A percentile compares a stretch with the other conserved stretches of the same genome.
Conservation (phyloP, 1,140 invertebrate species). For the Harlomillsia oculata region DNA sequence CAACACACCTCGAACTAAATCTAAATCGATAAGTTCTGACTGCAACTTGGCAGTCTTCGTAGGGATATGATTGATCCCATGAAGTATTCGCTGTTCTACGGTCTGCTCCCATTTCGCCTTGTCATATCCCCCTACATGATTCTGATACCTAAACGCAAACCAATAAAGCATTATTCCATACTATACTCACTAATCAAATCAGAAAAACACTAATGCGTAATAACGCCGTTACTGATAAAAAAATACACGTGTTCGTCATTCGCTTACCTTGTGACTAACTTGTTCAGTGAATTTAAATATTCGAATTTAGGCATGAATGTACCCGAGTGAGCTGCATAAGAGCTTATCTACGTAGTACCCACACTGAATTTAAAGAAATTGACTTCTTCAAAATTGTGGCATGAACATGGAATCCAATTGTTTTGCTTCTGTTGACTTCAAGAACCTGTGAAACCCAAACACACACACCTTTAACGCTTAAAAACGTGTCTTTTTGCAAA, state of each 20-base stretch:
- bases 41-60: slow-evolving; percentile 78
- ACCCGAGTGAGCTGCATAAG: not conserved
- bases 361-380: not conserved
- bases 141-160: slow-evolving; percentile 63
- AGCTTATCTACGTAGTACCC: not conserved
- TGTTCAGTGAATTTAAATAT: not conserved
- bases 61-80: slow-evolving; percentile 72
- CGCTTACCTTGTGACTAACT: no score
- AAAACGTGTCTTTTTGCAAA: no score
- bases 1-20: slow-evolving; percentile 70
- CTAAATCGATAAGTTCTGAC: slow-evolving; percentile 88
- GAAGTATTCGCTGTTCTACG: slow-evolving; percentile 76
- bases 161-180: not conserved
- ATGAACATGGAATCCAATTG: no score
- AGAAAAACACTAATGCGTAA: not conserved
- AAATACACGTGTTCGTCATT: no score
- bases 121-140: slow-evolving; percentile 90
- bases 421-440: no score
- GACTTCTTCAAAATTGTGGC: no score
- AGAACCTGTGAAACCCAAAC: no score
- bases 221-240: not conserved
- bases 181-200: no score
- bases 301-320: not conserved
- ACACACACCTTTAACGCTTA: no score
- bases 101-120: slow-evolving; percentile 94